Conservation (phyloP, 2,113 vertebrate genomes). For the Pomatorhinus ruficollis region DNA sequence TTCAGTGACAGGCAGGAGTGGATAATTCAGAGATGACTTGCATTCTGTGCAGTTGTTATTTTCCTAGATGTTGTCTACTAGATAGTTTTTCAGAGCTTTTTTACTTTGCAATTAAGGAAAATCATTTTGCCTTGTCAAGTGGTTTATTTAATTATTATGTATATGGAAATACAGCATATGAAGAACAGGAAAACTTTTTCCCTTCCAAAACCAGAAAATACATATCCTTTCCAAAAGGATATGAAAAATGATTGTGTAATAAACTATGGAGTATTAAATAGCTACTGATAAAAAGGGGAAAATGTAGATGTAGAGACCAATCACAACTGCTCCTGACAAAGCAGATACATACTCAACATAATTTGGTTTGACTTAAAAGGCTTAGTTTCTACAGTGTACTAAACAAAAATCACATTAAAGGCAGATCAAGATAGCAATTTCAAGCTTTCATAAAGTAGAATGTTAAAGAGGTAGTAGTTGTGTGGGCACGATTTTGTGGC, state of each 20-base stretch:
- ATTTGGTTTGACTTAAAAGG: neutral
- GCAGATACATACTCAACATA: neutral
- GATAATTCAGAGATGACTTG: neutral
- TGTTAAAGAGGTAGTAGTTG: neutral
- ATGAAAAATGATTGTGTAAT: neutral
- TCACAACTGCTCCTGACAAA: neutral
- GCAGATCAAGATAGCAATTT: neutral
- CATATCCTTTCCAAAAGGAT: neutral
- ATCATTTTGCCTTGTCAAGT: neutral
- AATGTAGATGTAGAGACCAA: neutral
- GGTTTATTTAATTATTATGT: neutral
- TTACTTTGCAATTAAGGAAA: neutral
- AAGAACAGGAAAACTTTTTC: neutral
- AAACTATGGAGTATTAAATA: neutral
- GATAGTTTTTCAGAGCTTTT: neutral
- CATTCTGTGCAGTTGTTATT: neutral
- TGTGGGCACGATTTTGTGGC: neutral
- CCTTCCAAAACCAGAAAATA: neutral
- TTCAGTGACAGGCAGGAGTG: neutral
- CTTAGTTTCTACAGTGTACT: neutral
- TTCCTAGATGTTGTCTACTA: neutral
- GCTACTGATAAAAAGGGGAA: neutral
- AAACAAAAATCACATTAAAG: neutral
- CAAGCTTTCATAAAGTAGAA: neutral
- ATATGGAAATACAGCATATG: neutral